Base-by-base conservation (phyloP, 2,888 invertebrate species). In the Acanthosepion lycidas region DNA sequence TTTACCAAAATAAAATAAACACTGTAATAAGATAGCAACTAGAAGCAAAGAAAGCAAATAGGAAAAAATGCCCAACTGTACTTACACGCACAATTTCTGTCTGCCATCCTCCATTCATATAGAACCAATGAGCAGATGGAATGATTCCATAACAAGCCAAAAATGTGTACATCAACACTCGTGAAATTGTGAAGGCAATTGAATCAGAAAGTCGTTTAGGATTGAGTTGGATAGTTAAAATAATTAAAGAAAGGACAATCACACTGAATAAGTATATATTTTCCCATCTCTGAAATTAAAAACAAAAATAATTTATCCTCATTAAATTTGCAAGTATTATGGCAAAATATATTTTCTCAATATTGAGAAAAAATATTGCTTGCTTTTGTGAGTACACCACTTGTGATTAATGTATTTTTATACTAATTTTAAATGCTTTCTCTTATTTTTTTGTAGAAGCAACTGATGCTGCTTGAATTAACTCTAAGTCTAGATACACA, bases 121-220 rank as follows among this genome's bases (percentile, higher is more conserved):
- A 98, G 0, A 98, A 98, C 99, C 99, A 99, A 97, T 99, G 99
- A 94, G 98, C 97, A 5, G 99, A 98, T 4, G 99, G 99, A 95
- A 99, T 98, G 9, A 99, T 98, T 1, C 99, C 99, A 97, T 97
- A 97, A 15, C 96, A 97, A 9, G 96, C 96, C 18, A 97, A 95
- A 33, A 96, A 96, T 48, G 96, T 95, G 95, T 97, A 97, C 20
- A 97, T 95, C 0, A 96, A 94, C 94, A 97, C 95, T n/a, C 97
- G 95, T 48, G 95, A 95, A 92, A 95, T 95, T 9, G 93, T 93
- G 93, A 93, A 93, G 98, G 94, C 98, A 98, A 98, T 99, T 98
- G 97, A 98, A 91, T 96, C 95, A 55, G 97, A 95, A 94, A 96
- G 96, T 95, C 96, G 96, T 48, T 96, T 95, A 0, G 97, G 97